phyloP scores from a whole-genome alignment of 2,113 vertebrate genomes.

The Riparia riparia region DNA sequence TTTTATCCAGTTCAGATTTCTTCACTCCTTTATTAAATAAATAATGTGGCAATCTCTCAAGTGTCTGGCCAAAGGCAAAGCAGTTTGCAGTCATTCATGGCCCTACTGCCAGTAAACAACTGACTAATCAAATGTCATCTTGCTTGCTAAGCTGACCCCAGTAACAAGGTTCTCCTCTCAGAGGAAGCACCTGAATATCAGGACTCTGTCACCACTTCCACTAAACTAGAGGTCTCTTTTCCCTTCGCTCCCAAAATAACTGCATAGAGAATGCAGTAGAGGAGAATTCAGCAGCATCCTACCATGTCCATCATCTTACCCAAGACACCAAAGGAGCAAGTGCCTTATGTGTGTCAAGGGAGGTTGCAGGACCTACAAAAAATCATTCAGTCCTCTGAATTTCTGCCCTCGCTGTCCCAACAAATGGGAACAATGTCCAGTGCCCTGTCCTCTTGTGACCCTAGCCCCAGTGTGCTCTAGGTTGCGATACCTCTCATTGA shows the following conservation, averaged over 20 bases:
- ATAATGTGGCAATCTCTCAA: constrained; percentile 21
- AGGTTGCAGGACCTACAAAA: neutral
- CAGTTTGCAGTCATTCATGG: neutral
- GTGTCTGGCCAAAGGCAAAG: neutral
- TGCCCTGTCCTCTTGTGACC: neutral
- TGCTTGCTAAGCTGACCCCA: neutral
- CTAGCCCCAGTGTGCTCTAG: neutral
- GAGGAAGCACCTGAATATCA: neutral
- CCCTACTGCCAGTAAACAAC: neutral
- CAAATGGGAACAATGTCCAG: neutral
- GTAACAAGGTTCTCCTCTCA: neutral
- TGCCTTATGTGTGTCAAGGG: neutral
- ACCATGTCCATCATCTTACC: neutral
- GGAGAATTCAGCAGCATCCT: neutral
- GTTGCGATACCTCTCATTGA: neutral
- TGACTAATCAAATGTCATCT: neutral
- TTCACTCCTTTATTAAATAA: constrained; percentile 49
- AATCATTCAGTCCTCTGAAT: neutral
- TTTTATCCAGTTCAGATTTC: constrained; percentile 49
- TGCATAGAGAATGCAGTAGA: neutral
- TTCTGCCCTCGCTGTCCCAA: neutral
- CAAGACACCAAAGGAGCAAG: neutral
- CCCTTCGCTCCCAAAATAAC: neutral
- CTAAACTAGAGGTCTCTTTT: neutral
- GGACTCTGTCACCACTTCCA: neutral